phyloP scores from a whole-genome alignment of 2,888 invertebrate genomes.

The Griposia aprilina region DNA sequence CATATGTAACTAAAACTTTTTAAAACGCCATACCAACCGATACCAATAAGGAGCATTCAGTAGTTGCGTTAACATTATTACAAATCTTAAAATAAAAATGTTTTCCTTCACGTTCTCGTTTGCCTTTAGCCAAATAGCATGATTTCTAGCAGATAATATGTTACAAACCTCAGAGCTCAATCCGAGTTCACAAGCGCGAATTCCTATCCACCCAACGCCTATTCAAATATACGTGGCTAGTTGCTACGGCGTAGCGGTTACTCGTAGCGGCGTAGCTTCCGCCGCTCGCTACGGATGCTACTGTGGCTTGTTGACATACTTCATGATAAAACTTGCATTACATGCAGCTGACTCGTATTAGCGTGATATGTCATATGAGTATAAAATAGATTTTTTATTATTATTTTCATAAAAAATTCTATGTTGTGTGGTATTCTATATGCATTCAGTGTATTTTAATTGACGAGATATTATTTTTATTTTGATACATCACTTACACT shows the following conservation, averaged over 20 bases:
- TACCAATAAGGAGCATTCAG: background rate
- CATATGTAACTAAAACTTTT: background rate
- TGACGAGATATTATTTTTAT: background rate
- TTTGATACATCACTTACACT: background rate
- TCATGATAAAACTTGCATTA: conserved; percentile 20
- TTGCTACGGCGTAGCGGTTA: conserved; percentile 48
- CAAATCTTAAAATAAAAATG: background rate
- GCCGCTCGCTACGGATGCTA: conserved; percentile 15
- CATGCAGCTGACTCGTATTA: conserved; percentile 1
- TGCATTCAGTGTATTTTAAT: background rate
- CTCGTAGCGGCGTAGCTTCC: conserved; percentile 42
- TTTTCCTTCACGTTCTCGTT: background rate
- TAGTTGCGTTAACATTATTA: background rate
- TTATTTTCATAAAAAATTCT: background rate
- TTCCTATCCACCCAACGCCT: background rate
- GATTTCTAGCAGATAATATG: background rate
- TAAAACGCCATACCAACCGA: background rate
- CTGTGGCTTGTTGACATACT: conserved; percentile 23
- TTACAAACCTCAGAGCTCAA: background rate
- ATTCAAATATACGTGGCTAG: conserved; percentile 21
- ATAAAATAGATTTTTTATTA: background rate
- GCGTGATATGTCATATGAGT: background rate
- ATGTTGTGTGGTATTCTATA: background rate
- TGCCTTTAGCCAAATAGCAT: background rate
- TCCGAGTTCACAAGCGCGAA: background rate